Evolutionary conservation across 2,113 vertebrate genomes (phyloP).

Genomic region (Dunckerocampus dactyliophorus): DNA sequence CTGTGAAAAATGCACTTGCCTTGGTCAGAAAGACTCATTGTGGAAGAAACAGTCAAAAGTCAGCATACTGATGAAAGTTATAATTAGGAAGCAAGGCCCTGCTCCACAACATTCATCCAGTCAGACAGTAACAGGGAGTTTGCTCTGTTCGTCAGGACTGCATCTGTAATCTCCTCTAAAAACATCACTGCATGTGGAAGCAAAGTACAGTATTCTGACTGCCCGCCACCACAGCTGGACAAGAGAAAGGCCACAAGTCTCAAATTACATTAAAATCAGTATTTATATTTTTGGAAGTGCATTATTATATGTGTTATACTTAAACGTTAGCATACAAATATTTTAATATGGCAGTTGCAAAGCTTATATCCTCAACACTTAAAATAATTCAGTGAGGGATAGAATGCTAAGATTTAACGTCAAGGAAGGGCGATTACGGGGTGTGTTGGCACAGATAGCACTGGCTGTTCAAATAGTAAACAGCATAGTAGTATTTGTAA

Average conservation of each 20-base stretch:
- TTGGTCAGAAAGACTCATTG: background rate
- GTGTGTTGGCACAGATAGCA: background rate
- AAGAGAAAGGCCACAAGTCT: conserved; percentile 54
- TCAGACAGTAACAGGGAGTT: conserved; percentile 53
- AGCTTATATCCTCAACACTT: conserved; percentile 15
- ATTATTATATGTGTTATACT: conserved; percentile 67
- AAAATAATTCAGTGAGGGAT: conserved; percentile 47
- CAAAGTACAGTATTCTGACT: conserved; percentile 62
- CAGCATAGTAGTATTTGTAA: background rate
- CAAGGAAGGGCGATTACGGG: too few relatives aligned
- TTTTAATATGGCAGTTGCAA: conserved; percentile 38
- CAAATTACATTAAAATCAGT: conserved; percentile 64
- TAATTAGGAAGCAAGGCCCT: conserved; percentile 30
- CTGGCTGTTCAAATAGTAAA: background rate
- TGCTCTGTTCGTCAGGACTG: conserved; percentile 54
- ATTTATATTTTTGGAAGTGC: conserved; percentile 65
- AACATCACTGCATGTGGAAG: conserved; percentile 63
- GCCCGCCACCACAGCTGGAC: conserved; percentile 60
- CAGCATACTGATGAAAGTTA: conserved; percentile 12
- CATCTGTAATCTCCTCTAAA: conserved; percentile 69
- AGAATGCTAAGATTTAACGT: conserved; percentile 18
- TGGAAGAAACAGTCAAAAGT: background rate
- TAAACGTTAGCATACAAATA: conserved; percentile 66
- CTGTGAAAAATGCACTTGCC: conserved; percentile 6
- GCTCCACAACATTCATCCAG: conserved; percentile 32